phyloP scores from a whole-genome alignment of 1,140 invertebrate genomes.

The Battus philenor region DNA sequence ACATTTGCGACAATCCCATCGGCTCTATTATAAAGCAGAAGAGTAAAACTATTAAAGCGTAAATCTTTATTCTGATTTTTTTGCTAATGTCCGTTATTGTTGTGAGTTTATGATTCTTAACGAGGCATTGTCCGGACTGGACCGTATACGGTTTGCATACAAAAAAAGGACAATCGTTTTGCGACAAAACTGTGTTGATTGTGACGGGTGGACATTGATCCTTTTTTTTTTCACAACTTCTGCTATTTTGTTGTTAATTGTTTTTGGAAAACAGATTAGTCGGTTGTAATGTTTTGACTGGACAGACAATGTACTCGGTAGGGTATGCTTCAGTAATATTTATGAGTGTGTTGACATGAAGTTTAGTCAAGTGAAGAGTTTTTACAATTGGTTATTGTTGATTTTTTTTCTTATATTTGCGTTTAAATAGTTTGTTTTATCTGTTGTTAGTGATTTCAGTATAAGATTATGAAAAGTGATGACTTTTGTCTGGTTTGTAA shows the following conservation, averaged over 20 bases:
- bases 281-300: slow-evolving; percentile 46
- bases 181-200: slow-evolving; percentile 26
- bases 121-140: slow-evolving; percentile 18
- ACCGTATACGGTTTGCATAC: slow-evolving; percentile 21
- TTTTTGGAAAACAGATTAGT: slow-evolving; percentile 42
- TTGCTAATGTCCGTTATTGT: slow-evolving; percentile 18
- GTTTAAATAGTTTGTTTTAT: too few species aligned
- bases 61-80: slow-evolving; percentile 28
- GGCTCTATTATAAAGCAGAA: slow-evolving; percentile 22
- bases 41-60: slow-evolving; percentile 10
- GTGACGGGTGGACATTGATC: slow-evolving; percentile 30
- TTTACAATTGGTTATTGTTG: slow-evolving; percentile 6
- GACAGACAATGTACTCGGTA: slow-evolving; percentile 35
- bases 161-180: slow-evolving; percentile 48
- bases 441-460: too few species aligned
- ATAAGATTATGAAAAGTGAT: too few species aligned
- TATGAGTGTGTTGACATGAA: slow-evolving; percentile 20
- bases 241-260: slow-evolving; percentile 51
- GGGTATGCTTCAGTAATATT: slow-evolving; percentile 24
- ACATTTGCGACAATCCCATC: slow-evolving; percentile 38
- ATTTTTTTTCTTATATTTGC: neutral
- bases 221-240: slow-evolving; percentile 40
- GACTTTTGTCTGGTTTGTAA: too few species aligned
- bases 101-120: slow-evolving; percentile 2
- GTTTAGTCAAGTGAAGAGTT: slow-evolving; percentile 11